Conservation (phyloP, 2,888 invertebrate genomes). For the Torymus texanus region DNA sequence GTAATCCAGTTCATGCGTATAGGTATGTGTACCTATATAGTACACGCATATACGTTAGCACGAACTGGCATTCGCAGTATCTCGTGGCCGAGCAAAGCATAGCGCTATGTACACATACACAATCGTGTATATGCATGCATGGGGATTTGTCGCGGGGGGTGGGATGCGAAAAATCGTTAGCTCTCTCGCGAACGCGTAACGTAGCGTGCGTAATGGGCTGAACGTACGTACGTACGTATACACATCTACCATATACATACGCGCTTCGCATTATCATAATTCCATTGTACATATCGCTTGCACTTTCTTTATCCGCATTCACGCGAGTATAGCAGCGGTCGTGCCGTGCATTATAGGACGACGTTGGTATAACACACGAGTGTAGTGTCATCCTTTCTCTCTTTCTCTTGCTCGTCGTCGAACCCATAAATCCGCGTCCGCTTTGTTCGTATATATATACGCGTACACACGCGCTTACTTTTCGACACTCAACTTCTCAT, state of each 20-base stretch:
- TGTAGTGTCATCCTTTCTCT: background rate
- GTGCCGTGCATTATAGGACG: background rate
- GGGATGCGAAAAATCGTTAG: constrained; percentile 37
- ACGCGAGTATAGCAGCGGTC: constrained; percentile 7
- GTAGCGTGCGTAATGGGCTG: constrained; percentile 44
- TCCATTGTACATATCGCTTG: constrained; percentile 43
- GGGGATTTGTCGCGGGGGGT: background rate
- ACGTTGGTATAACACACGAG: background rate
- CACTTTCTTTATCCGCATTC: constrained; percentile 17
- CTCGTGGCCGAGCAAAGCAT: constrained; percentile 1
- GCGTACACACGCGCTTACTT: background rate
- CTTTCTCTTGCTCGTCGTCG: constrained; percentile 7
- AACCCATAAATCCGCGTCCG: constrained; percentile 40
- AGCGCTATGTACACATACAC: background rate
- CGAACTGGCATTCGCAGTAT: constrained; percentile 41
- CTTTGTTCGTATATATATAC: constrained; percentile 17
- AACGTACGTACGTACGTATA: background rate
- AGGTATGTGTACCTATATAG: too few relatives aligned
- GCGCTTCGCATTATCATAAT: constrained; percentile 50
- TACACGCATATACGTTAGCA: background rate
- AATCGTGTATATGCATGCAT: background rate
- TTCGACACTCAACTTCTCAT: constrained; percentile 54
- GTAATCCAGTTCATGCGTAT: constrained; percentile 37
- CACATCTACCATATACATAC: background rate
- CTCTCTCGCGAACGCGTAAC: constrained; percentile 25